Evolutionary conservation across 2,113 vertebrate genomes (phyloP).

Genomic region (Vidua chalybeata): DNA sequence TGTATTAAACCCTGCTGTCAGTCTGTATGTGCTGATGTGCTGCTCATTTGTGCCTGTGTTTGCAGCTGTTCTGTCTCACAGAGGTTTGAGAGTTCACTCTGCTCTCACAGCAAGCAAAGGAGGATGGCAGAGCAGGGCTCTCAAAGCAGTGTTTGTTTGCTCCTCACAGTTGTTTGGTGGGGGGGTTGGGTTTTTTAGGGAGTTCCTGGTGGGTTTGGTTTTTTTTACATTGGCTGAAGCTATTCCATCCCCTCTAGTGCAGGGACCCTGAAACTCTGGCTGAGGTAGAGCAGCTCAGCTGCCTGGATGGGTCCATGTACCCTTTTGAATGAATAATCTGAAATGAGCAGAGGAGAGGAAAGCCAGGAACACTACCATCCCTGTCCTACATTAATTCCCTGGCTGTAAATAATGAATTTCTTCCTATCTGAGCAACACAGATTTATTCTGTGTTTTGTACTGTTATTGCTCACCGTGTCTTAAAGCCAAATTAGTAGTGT

Average conservation of each 20-base stretch:
- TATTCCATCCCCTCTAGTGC: neutral
- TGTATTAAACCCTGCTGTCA: slow-evolving; percentile 37
- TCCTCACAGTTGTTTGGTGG: neutral
- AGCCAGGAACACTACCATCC: neutral
- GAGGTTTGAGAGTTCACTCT: neutral
- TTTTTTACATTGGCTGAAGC: neutral
- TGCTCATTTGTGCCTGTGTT: slow-evolving; percentile 61
- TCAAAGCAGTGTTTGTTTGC: neutral
- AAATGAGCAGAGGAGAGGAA: neutral
- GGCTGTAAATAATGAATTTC: neutral
- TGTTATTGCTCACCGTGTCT: fast-evolving
- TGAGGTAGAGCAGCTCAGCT: neutral
- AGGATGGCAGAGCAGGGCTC: neutral
- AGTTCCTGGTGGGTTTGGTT: neutral
- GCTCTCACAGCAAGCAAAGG: neutral
- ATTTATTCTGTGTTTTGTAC: neutral
- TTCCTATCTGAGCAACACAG: neutral
- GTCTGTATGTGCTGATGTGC: slow-evolving; percentile 63
- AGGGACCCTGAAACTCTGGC: neutral
- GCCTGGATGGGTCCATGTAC: neutral
- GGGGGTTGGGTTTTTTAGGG: neutral
- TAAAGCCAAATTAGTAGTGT: neutral
- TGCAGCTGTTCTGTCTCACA: slow-evolving; percentile 27
- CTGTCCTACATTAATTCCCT: neutral
- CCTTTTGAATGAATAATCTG: neutral